Evolutionary conservation across 2,113 vertebrate genomes (phyloP).

Genomic region (Bombycilla garrulus): DNA sequence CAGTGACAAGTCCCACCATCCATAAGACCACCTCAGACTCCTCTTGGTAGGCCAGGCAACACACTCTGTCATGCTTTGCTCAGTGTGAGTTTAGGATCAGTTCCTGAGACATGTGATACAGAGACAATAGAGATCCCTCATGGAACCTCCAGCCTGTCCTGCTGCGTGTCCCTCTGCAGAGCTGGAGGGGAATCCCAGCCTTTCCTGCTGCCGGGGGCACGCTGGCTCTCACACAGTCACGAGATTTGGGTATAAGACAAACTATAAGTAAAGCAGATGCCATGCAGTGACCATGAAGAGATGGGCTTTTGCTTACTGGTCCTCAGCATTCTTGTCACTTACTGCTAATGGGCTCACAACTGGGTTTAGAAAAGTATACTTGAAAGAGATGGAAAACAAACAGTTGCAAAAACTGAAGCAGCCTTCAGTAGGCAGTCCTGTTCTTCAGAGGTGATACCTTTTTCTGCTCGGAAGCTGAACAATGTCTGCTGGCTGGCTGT

Average conservation of each 20-base stretch:
- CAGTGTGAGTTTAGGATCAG: neutral
- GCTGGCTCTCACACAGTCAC: neutral
- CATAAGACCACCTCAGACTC: neutral
- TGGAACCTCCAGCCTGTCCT: neutral
- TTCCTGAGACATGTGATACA: neutral
- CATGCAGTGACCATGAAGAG: neutral
- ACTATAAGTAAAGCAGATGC: neutral
- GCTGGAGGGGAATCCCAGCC: neutral
- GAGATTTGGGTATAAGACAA: neutral
- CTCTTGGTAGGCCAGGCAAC: neutral
- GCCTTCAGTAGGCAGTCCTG: neutral
- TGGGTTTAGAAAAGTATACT: neutral
- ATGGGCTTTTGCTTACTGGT: neutral
- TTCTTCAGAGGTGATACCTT: neutral
- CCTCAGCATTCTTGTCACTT: neutral
- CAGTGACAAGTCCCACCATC: neutral
- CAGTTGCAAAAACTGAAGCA: neutral
- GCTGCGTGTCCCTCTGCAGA: neutral
- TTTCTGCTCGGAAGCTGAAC: neutral
- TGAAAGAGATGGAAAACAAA: neutral
- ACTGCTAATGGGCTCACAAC: neutral
- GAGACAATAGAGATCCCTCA: neutral
- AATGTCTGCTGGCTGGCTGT: neutral
- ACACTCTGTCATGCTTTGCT: neutral
- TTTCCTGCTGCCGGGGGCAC: rapidly evolving